phyloP scores from a whole-genome alignment of 2,888 invertebrate species.

The Pecten maximus region DNA sequence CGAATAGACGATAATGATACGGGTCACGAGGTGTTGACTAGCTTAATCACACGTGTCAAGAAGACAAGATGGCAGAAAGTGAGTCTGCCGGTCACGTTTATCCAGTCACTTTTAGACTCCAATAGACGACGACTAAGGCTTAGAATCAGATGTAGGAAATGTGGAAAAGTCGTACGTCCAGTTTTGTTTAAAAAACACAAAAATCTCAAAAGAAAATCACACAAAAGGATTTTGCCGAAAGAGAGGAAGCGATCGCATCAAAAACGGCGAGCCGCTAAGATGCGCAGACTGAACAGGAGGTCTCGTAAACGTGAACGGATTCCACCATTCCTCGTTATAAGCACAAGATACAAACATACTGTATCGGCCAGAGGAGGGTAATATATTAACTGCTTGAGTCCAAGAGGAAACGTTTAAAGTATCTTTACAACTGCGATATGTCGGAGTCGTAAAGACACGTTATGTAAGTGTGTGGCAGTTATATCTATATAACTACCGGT shows the following conservation, averaged over 20 bases:
- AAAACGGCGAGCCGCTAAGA: slow-evolving; percentile 20
- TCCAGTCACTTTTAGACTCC: slow-evolving; percentile 54
- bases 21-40: slow-evolving; percentile 48
- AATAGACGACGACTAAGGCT: slow-evolving; percentile 42
- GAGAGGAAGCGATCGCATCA: neutral
- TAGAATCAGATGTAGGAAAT: slow-evolving; percentile 47
- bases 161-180: slow-evolving; percentile 49
- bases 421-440: neutral
- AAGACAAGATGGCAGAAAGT: slow-evolving; percentile 59
- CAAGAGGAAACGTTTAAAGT: neutral
- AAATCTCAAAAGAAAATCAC: slow-evolving; percentile 1
- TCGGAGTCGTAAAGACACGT: neutral
- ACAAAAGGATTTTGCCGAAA: neutral
- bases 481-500: neutral
- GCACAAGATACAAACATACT: slow-evolving; percentile 48
- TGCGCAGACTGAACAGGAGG: slow-evolving; percentile 27
- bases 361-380: neutral
- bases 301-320: slow-evolving; percentile 37
- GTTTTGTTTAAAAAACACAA: slow-evolving; percentile 42
- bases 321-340: slow-evolving; percentile 52
- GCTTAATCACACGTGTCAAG: slow-evolving; percentile 51
- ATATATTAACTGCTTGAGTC: neutral
- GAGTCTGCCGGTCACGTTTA: slow-evolving; percentile 51
- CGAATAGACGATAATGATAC: slow-evolving; percentile 44
- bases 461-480: neutral